Percentiles rank a stretch among this genome's conserved stretches.
Evolutionary conservation across 2,888 invertebrate species (phyloP).

Genomic region (Agrypnus murinus): DNA sequence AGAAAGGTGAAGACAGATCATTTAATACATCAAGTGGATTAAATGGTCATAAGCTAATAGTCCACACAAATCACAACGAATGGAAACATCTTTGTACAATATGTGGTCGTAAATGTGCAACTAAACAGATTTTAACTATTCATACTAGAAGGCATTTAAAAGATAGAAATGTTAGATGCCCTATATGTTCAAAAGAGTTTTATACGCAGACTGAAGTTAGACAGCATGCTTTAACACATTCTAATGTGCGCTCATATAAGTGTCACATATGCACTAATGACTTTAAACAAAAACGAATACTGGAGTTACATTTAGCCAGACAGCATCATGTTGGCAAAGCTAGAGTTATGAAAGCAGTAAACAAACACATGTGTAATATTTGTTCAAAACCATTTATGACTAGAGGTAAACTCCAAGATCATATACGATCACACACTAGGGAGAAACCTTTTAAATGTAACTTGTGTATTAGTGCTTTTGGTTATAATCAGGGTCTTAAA

Average conservation of each 20-base stretch:
- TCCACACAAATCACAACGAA: slow-evolving; percentile 16
- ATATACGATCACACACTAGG: too few relatives aligned
- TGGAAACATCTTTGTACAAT: slow-evolving; percentile 29
- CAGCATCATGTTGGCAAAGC: slow-evolving; percentile 19
- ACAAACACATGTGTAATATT: slow-evolving; percentile 15
- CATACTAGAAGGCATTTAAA: slow-evolving; percentile 21
- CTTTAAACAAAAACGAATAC: slow-evolving; percentile 18
- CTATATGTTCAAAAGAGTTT: slow-evolving; percentile 9
- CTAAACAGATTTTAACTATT: slow-evolving; percentile 3
- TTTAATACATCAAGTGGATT: slow-evolving; percentile 22
- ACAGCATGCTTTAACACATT: slow-evolving; percentile 19
- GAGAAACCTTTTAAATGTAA: not conserved
- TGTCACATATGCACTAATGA: slow-evolving; percentile 6
- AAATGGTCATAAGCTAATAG: slow-evolving; percentile 1
- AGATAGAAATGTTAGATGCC: not conserved
- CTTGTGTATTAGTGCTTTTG: slow-evolving; percentile 16
- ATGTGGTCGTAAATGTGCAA: slow-evolving; percentile 26
- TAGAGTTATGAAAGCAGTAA: slow-evolving; percentile 2
- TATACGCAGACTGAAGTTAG: slow-evolving; percentile 13
- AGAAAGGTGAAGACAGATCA: slow-evolving; percentile 10
- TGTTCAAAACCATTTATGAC: slow-evolving; percentile 17
- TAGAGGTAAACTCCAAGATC: not conserved
- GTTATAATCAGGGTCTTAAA: slow-evolving; percentile 15
- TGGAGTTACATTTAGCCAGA: slow-evolving; percentile 26
- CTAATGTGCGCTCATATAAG: slow-evolving; percentile 22